phyloP scores from a whole-genome alignment of 2,888 invertebrate genomes.

The Drosophila leonis region DNA sequence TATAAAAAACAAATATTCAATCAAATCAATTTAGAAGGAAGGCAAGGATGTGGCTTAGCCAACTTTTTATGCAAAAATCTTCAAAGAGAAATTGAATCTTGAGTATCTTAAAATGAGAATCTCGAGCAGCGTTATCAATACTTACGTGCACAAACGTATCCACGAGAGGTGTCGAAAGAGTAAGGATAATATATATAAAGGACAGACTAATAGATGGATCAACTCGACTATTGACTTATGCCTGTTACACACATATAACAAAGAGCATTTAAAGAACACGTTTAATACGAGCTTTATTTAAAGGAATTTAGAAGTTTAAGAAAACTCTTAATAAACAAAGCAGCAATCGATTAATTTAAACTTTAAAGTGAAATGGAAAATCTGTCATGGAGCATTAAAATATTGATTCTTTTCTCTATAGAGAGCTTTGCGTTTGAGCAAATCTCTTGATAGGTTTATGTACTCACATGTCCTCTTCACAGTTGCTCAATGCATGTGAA shows the following conservation, averaged over 20 bases:
- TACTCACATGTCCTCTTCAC: constrained; percentile 2
- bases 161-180: no score
- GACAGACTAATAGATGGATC: no score
- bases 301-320: no score
- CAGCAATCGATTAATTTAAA: background rate
- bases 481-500: constrained; percentile 6
- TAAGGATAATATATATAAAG: no score
- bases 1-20: background rate
- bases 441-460: constrained; percentile 13
- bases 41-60: background rate
- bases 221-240: no score
- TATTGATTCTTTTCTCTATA: background rate
- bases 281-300: no score
- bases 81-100: background rate
- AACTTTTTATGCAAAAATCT: background rate
- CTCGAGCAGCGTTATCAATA: no score
- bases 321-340: no score
- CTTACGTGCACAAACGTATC: no score
- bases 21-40: background rate
- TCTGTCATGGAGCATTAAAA: background rate
- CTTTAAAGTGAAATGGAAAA: background rate
- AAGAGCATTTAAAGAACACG: no score
- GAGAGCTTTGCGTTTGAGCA: background rate
- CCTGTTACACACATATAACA: no score
- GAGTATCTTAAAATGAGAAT: no score